A percentile compares a stretch with the other conserved stretches of the same genome.
Conservation (phyloP, 2,888 invertebrate genomes). For the Watsonalla cultraria region DNA sequence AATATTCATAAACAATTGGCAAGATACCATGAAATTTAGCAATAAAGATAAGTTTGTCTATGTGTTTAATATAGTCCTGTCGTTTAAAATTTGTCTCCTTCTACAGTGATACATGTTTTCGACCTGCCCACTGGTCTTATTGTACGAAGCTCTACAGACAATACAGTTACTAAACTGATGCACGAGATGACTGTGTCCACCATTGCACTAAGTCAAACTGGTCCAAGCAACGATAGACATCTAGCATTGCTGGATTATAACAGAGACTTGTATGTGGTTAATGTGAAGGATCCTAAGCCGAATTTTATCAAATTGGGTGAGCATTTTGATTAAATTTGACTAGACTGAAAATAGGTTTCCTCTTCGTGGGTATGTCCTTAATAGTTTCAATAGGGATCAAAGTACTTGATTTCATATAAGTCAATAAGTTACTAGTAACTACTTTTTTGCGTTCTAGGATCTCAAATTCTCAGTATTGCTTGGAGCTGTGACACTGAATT, state of each 20-base stretch:
- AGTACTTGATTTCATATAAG: no score
- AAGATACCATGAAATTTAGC: no score
- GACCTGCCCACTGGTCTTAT: slow-evolving; percentile 84
- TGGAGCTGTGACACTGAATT: slow-evolving; percentile 72
- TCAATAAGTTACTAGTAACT: no score
- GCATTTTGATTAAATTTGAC: slow-evolving; percentile 11
- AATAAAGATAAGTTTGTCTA: no score
- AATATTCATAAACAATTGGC: no score
- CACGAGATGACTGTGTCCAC: slow-evolving; percentile 89
- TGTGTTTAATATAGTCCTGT: no score
- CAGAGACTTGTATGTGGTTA: slow-evolving; percentile 90
- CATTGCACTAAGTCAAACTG: slow-evolving; percentile 91
- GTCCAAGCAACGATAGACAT: slow-evolving; percentile 87
- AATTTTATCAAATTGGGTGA: slow-evolving; percentile 86
- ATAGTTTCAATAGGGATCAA: no score
- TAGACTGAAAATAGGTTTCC: no score
- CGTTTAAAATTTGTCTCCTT: not conserved
- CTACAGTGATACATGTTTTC: slow-evolving; percentile 88
- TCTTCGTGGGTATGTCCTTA: no score
- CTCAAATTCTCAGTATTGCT: slow-evolving; percentile 64
- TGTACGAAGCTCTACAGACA: slow-evolving; percentile 84
- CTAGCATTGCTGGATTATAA: slow-evolving; percentile 94
- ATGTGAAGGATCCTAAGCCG: slow-evolving; percentile 81
- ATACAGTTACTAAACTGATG: slow-evolving; percentile 85
- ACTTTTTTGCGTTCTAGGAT: slow-evolving; percentile 37